A percentile compares a stretch with the other conserved stretches of the same genome.
Conservation (phyloP, 2,797 vertebrate genomes). For the Fratercula arctica region DNA sequence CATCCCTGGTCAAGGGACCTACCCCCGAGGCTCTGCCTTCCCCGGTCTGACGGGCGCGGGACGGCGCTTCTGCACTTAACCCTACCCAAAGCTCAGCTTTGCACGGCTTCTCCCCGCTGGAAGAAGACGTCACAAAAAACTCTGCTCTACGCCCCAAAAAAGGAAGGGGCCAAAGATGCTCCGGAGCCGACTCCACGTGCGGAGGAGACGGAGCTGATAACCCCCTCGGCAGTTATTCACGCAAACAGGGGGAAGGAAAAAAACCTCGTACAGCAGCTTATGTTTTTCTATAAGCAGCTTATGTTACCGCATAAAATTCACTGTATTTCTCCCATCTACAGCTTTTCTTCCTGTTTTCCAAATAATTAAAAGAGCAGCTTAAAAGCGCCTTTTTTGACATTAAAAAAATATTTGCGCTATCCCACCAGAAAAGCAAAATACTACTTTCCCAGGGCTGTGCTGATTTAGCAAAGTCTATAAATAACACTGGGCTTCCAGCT, state of each 20-base stretch:
- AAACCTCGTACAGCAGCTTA: neutral
- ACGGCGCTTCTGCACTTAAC: neutral
- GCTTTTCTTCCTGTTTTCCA: constrained; percentile 25
- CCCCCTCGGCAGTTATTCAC: neutral
- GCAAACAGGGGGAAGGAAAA: neutral
- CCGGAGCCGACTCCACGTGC: accelerated
- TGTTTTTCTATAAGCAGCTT: constrained; percentile 38
- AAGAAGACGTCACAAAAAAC: neutral
- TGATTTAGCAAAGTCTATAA: constrained; percentile 25
- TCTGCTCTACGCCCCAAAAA: neutral
- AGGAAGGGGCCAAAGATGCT: neutral
- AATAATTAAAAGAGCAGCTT: constrained; percentile 54
- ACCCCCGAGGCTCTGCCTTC: neutral
- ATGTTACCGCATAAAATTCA: neutral
- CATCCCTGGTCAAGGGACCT: accelerated
- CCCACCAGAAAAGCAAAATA: constrained; percentile 22
- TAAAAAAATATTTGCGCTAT: neutral
- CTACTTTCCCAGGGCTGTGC: neutral
- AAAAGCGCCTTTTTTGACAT: neutral
- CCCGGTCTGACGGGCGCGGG: accelerated
- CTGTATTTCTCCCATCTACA: neutral
- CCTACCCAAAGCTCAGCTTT: neutral
- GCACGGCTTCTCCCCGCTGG: neutral
- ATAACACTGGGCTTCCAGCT: constrained; percentile 10
- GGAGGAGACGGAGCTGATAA: neutral